Evolutionary conservation across 2,888 invertebrate genomes (phyloP), one percentile per base, ranked within the genome.

Genomic region (Nudaria mundana): DNA sequence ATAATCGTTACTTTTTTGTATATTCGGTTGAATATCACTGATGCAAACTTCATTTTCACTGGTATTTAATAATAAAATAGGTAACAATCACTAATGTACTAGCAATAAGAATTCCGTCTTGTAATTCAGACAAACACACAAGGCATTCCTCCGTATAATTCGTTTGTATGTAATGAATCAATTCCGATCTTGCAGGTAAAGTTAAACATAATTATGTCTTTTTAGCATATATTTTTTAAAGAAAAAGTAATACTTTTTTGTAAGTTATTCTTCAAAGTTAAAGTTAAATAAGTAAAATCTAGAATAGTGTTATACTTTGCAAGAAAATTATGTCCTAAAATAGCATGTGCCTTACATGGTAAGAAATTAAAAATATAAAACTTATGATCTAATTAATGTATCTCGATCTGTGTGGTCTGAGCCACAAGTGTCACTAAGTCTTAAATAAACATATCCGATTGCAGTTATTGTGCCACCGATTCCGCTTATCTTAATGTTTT

Each of bases 11-110:
- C 15, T 4, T 14, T 15, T 24, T 6, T 33, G 24, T 8, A 33
- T 20, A 11, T n/a, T 11, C 2, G 20, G 20, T 5, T 30, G 11
- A 18, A 30, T 12, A n/a, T 30, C 4, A 11, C 5, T 11, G 6
- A 30, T 12, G 3, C 1, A 15, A 8, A 30, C 15, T 2, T 48
- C 5, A 10, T 43, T n/a, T 18, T 46, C 44, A n/a, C 23, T 46
- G 8, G 40, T 42, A 26, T 50, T 50, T 39, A 47, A 31, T n/a
- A 47, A 41, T 26, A 30, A 29, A 20, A 50, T 34, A 12, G 43
- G 45, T 36, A 44, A 31, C n/a, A 11, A 16, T 1, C 36, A 36
- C 44, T 11, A 44, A 13, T 10, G 24, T 14, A 12, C 33, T 34
- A 10, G 44, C 44, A 10, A 37, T 18, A 23, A 30, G 37, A 12